Evolutionary conservation across 2,113 vertebrate genomes (phyloP).

Genomic region (Aptenodytes patagonicus): DNA sequence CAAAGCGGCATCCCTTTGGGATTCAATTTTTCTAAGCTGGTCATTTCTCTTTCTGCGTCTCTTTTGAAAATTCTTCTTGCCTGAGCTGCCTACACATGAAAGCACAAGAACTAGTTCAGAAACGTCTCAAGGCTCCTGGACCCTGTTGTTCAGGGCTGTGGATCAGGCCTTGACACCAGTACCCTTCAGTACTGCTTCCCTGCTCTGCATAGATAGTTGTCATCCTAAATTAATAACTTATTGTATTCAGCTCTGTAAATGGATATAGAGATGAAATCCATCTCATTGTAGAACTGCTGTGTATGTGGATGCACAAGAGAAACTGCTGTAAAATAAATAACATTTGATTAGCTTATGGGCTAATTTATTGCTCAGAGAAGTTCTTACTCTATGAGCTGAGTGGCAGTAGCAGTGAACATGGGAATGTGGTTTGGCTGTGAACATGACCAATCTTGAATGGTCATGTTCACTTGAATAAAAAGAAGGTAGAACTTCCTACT

Average conservation of each 20-base stretch:
- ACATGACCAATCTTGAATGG: background rate
- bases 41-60: background rate
- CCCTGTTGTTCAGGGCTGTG: background rate
- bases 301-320: background rate
- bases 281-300: background rate
- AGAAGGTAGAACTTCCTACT: background rate
- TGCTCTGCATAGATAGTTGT: background rate
- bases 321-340: background rate
- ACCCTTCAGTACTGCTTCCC: background rate
- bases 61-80: background rate
- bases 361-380: background rate
- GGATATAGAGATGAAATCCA: background rate
- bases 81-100: background rate
- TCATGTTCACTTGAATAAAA: background rate
- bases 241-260: background rate
- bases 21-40: background rate
- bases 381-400: background rate
- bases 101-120: background rate
- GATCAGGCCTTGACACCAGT: background rate
- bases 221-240: background rate
- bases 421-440: background rate
- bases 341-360: background rate
- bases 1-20: background rate
- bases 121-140: background rate
- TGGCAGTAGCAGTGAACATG: background rate